Conservation (phyloP, 2,888 invertebrate genomes). For the Brenthis ino region DNA sequence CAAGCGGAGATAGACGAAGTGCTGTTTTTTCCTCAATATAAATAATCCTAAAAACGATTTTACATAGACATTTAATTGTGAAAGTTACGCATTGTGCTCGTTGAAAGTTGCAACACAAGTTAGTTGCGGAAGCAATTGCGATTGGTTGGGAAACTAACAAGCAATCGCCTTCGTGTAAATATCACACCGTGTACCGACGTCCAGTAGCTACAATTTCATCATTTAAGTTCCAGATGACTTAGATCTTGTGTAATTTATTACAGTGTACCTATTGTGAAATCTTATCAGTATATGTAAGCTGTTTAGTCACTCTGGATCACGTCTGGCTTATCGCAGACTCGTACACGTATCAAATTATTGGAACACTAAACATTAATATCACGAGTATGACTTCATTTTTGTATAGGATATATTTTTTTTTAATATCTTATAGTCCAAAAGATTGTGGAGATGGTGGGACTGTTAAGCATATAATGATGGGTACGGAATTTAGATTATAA, state of each 20-base stretch:
- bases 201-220: slow-evolving; percentile 30
- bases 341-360: background rate
- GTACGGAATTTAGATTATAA: no score
- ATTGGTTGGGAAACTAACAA: slow-evolving; percentile 43
- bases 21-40: background rate
- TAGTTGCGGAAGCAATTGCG: slow-evolving; percentile 44
- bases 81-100: slow-evolving; percentile 25
- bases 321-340: slow-evolving; percentile 5
- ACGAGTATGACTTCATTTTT: background rate
- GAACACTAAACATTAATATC: background rate
- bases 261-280: slow-evolving; percentile 5
- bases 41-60: slow-evolving; percentile 12
- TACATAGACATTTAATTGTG: slow-evolving; percentile 36
- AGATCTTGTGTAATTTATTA: slow-evolving; percentile 30
- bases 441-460: no score
- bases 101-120: slow-evolving; percentile 40
- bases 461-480: no score
- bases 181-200: slow-evolving; percentile 27
- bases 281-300: slow-evolving; percentile 21
- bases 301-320: slow-evolving; percentile 1
- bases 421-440: no score
- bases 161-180: slow-evolving; percentile 37
- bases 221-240: slow-evolving; percentile 27
- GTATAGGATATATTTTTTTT: no score
- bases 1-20: no score